Base-by-base conservation (phyloP, 2,113 vertebrate species). In the Synodontis membranacea region DNA sequence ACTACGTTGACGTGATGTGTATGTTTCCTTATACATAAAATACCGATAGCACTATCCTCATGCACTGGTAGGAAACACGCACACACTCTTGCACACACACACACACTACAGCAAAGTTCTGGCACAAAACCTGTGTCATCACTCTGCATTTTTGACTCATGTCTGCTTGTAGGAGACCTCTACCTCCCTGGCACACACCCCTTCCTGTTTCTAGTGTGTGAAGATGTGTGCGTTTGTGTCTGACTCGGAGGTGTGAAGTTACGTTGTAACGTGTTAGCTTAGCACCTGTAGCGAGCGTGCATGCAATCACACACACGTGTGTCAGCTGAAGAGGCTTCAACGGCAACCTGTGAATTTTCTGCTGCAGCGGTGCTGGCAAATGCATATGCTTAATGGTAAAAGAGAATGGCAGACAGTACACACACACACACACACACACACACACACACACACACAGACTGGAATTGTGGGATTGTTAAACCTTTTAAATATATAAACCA, bases 211-310 rank as follows among this genome's bases (percentile, higher is more conserved):
- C 19, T 39, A 75, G 75, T 80, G 72, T 85, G 83, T 90, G 60
- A 85, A 64, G 64, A 50, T 83, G 72, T 87, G 79, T 84, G n/a
- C n/a, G 81, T 89, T 85, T 88, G 88, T 87, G 88, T 85, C 89
- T 88, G 84, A 80, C 85, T 76, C 31, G 7, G 5, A 80, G 70
- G 85, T 85, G 89, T 88, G 80, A 87, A 76, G 64, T 86, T 86
- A 85, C 42, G 66, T 80, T 87, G 78, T 79, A 84, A 68, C 46
- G 58, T 84, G 56, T 80, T 80, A 78, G 72, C 79, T 82, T 70
- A 82, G 79, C 88, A 86, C 68, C 70, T 12, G 54, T 76, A 80
- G 60, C 39, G 46, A 64, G 79, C 74, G 60, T 44, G 56, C 68
- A 56, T 60, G 80, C 17, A 78, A 74, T 72, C 85, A 87, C 68